Conservation (phyloP, 1,140 invertebrate genomes). For the Thaumatotibia leucotreta region DNA sequence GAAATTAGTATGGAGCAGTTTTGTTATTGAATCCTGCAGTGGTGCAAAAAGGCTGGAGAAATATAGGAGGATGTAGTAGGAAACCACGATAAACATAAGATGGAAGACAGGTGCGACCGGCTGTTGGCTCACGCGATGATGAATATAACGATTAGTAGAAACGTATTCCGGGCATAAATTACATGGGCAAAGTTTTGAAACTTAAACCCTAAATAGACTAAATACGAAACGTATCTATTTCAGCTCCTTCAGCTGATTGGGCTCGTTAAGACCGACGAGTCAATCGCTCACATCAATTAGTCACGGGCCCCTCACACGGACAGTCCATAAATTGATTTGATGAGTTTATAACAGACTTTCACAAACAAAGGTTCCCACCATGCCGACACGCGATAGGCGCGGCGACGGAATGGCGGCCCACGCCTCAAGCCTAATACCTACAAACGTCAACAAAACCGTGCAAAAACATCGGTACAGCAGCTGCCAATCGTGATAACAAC, state of each 20-base stretch:
- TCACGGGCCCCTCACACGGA: neutral
- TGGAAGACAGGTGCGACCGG: too few species aligned
- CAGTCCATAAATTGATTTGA: constrained; percentile 15
- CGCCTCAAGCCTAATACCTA: constrained; percentile 12
- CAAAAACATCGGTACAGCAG: neutral
- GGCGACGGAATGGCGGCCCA: constrained; percentile 27
- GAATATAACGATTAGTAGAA: too few species aligned
- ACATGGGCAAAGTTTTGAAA: neutral
- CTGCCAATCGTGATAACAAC: constrained; percentile 33
- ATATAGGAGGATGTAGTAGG: neutral
- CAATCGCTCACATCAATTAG: neutral
- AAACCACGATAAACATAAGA: too few species aligned
- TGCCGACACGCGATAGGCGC: constrained; percentile 32
- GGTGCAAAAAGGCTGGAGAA: neutral
- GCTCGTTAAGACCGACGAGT: neutral
- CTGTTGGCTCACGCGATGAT: too few species aligned
- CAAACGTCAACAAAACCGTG: neutral
- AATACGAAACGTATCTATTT: neutral
- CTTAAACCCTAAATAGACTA: neutral
- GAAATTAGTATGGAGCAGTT: neutral
- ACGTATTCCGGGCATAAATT: too few species aligned
- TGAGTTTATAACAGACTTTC: constrained; percentile 23
- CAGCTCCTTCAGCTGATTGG: neutral
- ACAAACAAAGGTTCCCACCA: constrained; percentile 31
- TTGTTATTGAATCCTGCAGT: neutral